phyloP scores from a whole-genome alignment of 2,888 invertebrate genomes.

The Glyphotaelius pellucidus region DNA sequence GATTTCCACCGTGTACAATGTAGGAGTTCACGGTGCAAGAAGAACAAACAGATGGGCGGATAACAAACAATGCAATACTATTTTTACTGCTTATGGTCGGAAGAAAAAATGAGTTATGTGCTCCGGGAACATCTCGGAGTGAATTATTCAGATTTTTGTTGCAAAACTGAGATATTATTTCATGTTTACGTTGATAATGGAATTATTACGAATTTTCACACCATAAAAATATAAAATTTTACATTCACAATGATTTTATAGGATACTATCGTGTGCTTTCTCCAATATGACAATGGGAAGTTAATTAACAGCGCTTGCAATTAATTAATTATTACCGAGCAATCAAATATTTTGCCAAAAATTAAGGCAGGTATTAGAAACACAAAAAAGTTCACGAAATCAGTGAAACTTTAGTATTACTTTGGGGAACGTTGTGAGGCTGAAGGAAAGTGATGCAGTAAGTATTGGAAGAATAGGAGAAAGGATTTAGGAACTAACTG shows the following conservation, averaged over 20 bases:
- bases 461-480: too few species aligned
- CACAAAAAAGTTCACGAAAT: too few species aligned
- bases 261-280: neutral
- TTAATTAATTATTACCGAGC: neutral
- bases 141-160: neutral
- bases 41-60: conserved; percentile 27
- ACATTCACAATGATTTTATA: neutral
- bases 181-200: neutral
- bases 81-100: neutral
- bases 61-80: conserved; percentile 22
- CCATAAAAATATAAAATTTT: neutral
- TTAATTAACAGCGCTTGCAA: neutral
- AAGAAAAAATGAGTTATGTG: neutral
- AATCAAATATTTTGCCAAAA: neutral
- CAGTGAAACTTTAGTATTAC: too few species aligned
- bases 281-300: neutral
- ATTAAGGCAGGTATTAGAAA: neutral
- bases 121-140: neutral
- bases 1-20: neutral
- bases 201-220: neutral
- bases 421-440: too few species aligned
- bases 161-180: neutral
- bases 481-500: too few species aligned
- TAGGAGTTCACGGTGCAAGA: neutral
- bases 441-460: too few species aligned